Evolutionary conservation across 2,888 invertebrate genomes (phyloP).

Genomic region (Cheilosia soror): DNA sequence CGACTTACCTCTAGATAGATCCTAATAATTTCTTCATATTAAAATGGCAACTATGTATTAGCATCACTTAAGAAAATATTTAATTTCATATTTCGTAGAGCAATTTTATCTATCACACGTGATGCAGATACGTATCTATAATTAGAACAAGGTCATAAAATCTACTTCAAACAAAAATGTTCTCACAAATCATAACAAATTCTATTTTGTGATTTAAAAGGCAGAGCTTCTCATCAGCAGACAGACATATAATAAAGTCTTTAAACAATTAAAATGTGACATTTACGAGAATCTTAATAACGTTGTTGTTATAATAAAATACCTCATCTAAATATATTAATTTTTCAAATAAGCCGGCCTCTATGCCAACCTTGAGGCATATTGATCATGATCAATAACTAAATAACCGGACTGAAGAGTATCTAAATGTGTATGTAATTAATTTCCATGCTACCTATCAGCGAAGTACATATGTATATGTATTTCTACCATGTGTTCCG

Average conservation of each 20-base stretch:
- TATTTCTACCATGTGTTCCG: slow-evolving; percentile 17
- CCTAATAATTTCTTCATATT: no score
- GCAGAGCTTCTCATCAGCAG: not conserved
- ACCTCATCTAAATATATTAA: not conserved
- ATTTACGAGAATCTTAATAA: slow-evolving; percentile 15
- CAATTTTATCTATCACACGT: not conserved
- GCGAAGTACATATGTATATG: no score
- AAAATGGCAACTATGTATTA: no score
- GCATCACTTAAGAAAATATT: no score
- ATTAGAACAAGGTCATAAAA: slow-evolving; percentile 10
- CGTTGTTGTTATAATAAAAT: no score
- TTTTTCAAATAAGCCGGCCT: slow-evolving; percentile 13
- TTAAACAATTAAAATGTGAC: slow-evolving; percentile 21
- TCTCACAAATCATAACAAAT: not conserved
- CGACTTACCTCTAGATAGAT: no score
- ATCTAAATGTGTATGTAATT: not conserved
- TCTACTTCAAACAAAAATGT: not conserved
- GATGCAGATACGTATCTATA: not conserved
- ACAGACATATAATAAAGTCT: not conserved
- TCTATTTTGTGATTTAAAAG: slow-evolving; percentile 20
- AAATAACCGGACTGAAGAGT: slow-evolving; percentile 10
- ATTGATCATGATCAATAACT: slow-evolving; percentile 4
- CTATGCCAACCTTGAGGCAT: slow-evolving; percentile 34
- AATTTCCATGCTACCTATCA: slow-evolving; percentile 27
- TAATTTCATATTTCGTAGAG: no score